These are phyloP conservation scores for Dynastes maya DNA, from an alignment of 2,888 invertebrate genomes.

Conservation along the genomic window DNA sequence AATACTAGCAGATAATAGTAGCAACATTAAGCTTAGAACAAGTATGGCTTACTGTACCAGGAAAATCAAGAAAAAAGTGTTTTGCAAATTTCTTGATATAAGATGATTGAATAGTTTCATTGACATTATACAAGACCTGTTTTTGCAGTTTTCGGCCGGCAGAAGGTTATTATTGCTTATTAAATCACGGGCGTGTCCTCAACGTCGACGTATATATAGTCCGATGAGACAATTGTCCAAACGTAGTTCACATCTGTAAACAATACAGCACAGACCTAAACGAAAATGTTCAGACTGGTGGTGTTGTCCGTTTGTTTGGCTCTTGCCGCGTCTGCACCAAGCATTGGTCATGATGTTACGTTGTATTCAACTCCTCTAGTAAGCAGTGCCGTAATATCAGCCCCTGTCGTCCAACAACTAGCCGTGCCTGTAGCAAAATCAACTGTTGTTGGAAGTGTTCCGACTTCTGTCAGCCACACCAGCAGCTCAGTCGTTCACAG, in stretches of 20 bases:
- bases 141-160: conserved; percentile 34
- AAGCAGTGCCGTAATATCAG: conserved; percentile 57
- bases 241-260: conserved; percentile 50
- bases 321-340: conserved; percentile 73
- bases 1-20: too few species aligned
- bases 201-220: conserved; percentile 45
- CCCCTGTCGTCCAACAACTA: conserved; percentile 55
- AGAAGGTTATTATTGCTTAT: conserved; percentile 37
- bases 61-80: conserved; percentile 39
- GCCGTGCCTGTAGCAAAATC: conserved; percentile 56
- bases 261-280: conserved; percentile 70
- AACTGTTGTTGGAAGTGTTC: conserved; percentile 67
- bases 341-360: conserved; percentile 62
- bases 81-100: conserved; percentile 41
- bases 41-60: neutral
- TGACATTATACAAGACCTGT: conserved; percentile 44
- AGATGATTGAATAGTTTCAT: conserved; percentile 42
- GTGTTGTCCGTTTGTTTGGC: conserved; percentile 76
- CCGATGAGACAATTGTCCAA: conserved; percentile 20
- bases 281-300: conserved; percentile 74
- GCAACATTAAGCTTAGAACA: too few species aligned
- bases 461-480: conserved; percentile 64
- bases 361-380: conserved; percentile 62
- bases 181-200: conserved; percentile 46
- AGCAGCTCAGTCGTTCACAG: conserved; percentile 58